phyloP scores from a whole-genome alignment of 1,140 invertebrate genomes.

The Diorhabda sublineata region DNA sequence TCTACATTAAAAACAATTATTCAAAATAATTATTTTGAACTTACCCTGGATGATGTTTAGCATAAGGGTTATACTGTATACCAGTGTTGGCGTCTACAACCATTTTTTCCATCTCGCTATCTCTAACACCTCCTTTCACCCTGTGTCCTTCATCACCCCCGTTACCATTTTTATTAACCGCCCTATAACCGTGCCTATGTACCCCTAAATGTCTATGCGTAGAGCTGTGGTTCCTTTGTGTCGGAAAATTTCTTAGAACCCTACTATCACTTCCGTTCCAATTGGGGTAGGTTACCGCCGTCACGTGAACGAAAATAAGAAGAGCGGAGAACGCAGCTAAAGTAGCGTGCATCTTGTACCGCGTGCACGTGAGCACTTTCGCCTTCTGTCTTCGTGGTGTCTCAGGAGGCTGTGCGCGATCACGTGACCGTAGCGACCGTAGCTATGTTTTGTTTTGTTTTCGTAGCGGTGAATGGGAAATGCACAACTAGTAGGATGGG shows the following conservation, averaged over 20 bases:
- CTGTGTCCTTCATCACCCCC: background rate
- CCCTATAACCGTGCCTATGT: conserved; percentile 1
- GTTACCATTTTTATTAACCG: background rate
- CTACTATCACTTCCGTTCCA: background rate
- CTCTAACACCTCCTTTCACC: conserved; percentile 1
- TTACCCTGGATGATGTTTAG: conserved; percentile 36
- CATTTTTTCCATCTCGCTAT: conserved; percentile 9
- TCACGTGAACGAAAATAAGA: background rate
- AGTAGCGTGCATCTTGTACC: conserved; percentile 5
- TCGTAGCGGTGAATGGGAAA: background rate
- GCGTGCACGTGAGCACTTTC: conserved; percentile 18
- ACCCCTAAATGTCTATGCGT: background rate
- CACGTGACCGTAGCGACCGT: conserved; percentile 14
- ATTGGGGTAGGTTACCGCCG: background rate
- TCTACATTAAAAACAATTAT: too few relatives aligned
- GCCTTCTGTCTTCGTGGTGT: conserved; percentile 16
- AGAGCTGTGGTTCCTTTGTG: background rate
- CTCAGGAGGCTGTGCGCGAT: conserved; percentile 11
- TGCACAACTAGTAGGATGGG: background rate
- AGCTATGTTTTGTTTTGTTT: conserved; percentile 6
- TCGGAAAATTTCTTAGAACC: background rate
- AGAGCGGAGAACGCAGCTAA: background rate
- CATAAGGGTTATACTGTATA: conserved; percentile 32
- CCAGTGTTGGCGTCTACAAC: conserved; percentile 24
- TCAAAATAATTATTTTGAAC: background rate